These are phyloP conservation scores for Acrocera orbiculus DNA, from an alignment of 2,888 invertebrate genomes.

Conservation along the genomic window DNA sequence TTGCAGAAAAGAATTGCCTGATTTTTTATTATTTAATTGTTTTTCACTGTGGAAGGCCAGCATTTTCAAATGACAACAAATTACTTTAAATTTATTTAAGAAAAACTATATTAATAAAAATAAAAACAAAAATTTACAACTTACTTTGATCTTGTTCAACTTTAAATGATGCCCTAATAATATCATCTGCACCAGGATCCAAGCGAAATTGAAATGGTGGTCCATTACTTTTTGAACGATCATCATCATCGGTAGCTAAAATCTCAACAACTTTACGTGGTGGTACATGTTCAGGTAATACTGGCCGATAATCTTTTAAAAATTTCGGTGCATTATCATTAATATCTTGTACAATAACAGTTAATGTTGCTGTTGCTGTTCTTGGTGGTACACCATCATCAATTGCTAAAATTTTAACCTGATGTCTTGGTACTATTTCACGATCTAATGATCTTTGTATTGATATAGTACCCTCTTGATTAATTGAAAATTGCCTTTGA, in stretches of 20 bases:
- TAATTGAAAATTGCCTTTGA: conserved; percentile 84
- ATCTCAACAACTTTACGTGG: conserved; percentile 86
- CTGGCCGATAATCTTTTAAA: conserved; percentile 79
- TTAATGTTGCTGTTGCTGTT: conserved; percentile 83
- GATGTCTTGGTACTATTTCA: conserved; percentile 88
- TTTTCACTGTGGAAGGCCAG: too few species aligned
- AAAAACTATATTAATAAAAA: too few species aligned
- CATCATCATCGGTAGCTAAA: conserved; percentile 84
- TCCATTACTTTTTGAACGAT: conserved; percentile 84
- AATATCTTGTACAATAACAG: conserved; percentile 87
- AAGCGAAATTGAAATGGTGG: conserved; percentile 91
- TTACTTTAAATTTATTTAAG: too few species aligned
- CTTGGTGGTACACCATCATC: conserved; percentile 87
- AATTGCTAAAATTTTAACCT: conserved; percentile 88
- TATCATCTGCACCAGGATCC: conserved; percentile 85
- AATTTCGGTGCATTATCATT: conserved; percentile 91
- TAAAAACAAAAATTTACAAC: conserved; percentile 26
- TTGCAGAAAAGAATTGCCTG: too few species aligned
- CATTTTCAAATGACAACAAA: too few species aligned
- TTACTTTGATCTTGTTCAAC: conserved; percentile 91
- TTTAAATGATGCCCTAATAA: conserved; percentile 85
- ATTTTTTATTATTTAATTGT: too few species aligned
- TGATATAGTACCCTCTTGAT: conserved; percentile 86
- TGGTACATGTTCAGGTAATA: conserved; percentile 81
- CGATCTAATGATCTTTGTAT: conserved; percentile 84